Evolutionary conservation across 2,888 invertebrate genomes (phyloP), one percentile per base, ranked within the genome.

Genomic region (Phlogophora meticulosa): DNA sequence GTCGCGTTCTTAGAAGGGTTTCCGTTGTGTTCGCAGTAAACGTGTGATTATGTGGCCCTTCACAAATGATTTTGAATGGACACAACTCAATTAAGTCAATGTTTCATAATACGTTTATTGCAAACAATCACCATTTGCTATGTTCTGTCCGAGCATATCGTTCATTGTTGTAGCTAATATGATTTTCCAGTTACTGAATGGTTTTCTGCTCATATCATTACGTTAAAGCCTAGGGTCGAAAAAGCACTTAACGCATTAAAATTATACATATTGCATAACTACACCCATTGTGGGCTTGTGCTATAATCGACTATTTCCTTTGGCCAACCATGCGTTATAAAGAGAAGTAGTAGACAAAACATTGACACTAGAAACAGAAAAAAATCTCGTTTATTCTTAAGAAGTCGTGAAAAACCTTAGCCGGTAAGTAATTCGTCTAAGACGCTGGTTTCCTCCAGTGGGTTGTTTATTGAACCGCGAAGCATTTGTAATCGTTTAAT

Each of bases 401-500:
- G 7, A 56, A 70, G 74, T 68, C 53, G 53, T 72, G 78, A 61
- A 72, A 73, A 69, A 61, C 60, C 82, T 83, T 80, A 80, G 80
- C 81, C 82, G 81, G 76, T 86, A 90, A 91, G 91, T 91, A 93
- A 94, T 94, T 93, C 89, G 88, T 90, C 88, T 90, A 92, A 94
- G 92, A 88, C 89, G 90, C 78, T 85, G 87, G 86, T 85, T 89
- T 90, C 84, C 87, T 88, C 88, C 88, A 87, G 88, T 90, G 90
- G 92, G 89, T 82, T 93, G 94, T 94, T 92, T 94, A 94, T 94
- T 94, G 94, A 93, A 94, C 94, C 94, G 94, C 94, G 91, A 94
- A 94, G 94, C 95, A 95, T 95, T 95, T 95, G 95, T 95, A 94
- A 95, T 94, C 95, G 95, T 95, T 95, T 96, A 96, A 95, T 95